These are phyloP conservation scores for Galendromus occidentalis DNA, from an alignment of 1,140 invertebrate species.

Conservation along the genomic window DNA sequence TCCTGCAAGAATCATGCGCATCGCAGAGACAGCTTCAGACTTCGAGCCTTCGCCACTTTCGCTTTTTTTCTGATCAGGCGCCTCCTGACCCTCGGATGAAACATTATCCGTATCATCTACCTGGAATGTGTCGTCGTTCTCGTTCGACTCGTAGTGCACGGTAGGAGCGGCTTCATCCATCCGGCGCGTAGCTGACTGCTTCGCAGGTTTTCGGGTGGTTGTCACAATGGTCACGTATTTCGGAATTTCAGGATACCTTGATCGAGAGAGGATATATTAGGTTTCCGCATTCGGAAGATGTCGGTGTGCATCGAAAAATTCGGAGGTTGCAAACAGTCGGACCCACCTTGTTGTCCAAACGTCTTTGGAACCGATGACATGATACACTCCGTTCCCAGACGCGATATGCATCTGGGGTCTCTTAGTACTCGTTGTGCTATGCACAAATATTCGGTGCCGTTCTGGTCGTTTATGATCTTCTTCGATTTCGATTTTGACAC, in stretches of 20 bases:
- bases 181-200: neutral
- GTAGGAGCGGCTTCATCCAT: neutral
- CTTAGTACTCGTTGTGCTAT: neutral
- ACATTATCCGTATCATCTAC: too few relatives aligned
- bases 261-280: too few relatives aligned
- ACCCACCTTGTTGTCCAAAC: neutral
- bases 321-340: too few relatives aligned
- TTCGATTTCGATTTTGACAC: neutral
- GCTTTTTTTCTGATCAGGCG: too few relatives aligned
- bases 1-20: too few relatives aligned
- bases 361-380: neutral
- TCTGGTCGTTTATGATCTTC: neutral
- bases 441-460: neutral
- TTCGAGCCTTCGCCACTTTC: too few relatives aligned
- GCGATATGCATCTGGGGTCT: neutral
- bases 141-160: neutral
- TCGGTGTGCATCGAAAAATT: too few relatives aligned
- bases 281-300: too few relatives aligned
- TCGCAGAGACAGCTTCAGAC: too few relatives aligned
- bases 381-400: neutral
- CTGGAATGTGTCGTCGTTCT: neutral
- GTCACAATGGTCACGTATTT: constrained; percentile 9
- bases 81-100: too few relatives aligned
- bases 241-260: constrained; percentile 3
- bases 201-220: neutral